These are phyloP conservation scores for Corynorhinus townsendii DNA, from an alignment of 2,113 vertebrate species.

Conservation along the genomic window DNA sequence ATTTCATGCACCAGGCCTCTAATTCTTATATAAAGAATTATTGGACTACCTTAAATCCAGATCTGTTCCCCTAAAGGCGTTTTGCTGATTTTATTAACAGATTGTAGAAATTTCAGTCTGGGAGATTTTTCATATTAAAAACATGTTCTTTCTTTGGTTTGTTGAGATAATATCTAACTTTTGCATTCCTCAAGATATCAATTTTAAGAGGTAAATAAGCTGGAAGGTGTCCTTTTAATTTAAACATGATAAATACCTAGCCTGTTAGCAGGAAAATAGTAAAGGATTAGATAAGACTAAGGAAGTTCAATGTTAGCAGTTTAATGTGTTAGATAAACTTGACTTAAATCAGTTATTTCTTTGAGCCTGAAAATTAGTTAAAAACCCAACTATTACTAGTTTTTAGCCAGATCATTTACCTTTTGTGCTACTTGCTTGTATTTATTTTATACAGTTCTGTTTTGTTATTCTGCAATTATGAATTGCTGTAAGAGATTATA, in stretches of 20 bases:
- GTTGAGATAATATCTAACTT: not conserved
- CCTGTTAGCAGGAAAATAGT: not conserved
- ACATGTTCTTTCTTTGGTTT: constrained; percentile 11
- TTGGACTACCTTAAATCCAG: not conserved
- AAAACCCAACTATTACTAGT: not conserved
- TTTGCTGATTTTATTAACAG: constrained; percentile 24
- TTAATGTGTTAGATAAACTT: constrained; percentile 17
- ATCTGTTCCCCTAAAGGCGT: not conserved
- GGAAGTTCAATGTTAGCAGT: not conserved
- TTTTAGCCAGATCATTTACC: not conserved
- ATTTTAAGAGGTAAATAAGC: not conserved
- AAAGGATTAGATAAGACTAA: not conserved
- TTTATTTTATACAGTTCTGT: constrained; percentile 11
- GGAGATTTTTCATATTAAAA: not conserved
- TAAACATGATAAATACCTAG: not conserved
- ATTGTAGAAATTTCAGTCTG: not conserved
- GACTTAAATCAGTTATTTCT: not conserved
- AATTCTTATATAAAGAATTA: not conserved
- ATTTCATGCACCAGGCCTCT: too few species aligned
- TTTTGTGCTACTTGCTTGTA: not conserved
- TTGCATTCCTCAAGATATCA: not conserved
- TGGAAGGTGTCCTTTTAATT: constrained; percentile 7
- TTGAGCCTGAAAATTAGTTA: not conserved
- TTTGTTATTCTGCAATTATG: not conserved
- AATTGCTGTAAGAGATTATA: not conserved